phyloP scores from a whole-genome alignment of 2,113 vertebrate genomes.

The Clupea harengus region DNA sequence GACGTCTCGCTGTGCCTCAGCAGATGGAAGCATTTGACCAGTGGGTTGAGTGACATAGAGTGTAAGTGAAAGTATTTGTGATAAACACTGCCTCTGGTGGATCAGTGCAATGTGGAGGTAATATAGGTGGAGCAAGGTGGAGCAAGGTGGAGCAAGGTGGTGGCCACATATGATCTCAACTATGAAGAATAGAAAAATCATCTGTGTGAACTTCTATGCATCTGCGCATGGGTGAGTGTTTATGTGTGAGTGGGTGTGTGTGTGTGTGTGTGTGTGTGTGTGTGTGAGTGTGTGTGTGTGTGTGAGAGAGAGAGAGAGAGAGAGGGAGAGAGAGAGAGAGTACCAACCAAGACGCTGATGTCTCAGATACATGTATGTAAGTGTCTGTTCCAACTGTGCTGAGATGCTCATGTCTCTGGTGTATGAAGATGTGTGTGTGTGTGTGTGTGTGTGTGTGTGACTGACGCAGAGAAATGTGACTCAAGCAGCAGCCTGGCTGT shows the following conservation, averaged over 20 bases:
- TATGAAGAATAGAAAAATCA: too few relatives aligned
- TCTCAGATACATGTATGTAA: neutral
- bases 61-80: neutral
- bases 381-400: neutral
- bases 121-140: neutral
- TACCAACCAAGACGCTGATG: too few relatives aligned
- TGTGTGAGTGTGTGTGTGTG: neutral
- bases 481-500: neutral
- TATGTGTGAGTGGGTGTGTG: neutral
- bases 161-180: neutral
- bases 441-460: neutral
- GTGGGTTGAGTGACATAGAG: neutral
- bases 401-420: neutral
- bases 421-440: neutral
- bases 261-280: neutral
- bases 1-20: too few relatives aligned
- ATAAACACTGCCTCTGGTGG: constrained; percentile 46
- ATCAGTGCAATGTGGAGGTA: neutral
- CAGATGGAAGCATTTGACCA: too few relatives aligned
- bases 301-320: neutral
- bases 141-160: neutral
- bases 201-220: too few relatives aligned
- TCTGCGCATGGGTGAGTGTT: neutral
- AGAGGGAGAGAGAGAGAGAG: too few relatives aligned
- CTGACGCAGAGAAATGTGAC: constrained; percentile 18